Conservation (phyloP, 1,140 invertebrate species). For the Schlechtendalia chinensis region DNA sequence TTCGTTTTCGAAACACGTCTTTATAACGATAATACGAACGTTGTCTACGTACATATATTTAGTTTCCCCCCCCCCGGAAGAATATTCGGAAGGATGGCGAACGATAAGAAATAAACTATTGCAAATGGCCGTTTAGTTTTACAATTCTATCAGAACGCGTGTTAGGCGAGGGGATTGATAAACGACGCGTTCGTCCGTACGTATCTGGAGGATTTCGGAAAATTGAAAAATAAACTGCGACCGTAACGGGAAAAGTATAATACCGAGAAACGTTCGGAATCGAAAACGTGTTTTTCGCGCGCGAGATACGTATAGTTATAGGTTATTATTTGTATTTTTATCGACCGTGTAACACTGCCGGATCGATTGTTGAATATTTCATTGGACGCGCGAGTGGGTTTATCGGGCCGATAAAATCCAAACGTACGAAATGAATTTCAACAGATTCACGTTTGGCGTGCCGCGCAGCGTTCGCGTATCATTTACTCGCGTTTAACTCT, state of each 20-base stretch:
- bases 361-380: background rate
- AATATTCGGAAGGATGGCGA: no score
- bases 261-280: conserved; percentile 29
- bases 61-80: no score
- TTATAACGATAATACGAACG: no score
- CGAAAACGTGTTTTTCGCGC: conserved; percentile 31
- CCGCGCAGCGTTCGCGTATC: no score
- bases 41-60: no score
- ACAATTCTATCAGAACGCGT: conserved; percentile 23
- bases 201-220: conserved; percentile 17
- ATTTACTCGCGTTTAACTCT: no score
- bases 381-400: no score
- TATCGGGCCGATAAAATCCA: no score
- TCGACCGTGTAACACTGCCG: background rate
- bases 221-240: conserved; percentile 43
- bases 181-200: conserved; percentile 28
- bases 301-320: conserved; percentile 9
- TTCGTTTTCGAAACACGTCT: no score
- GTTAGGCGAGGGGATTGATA: conserved; percentile 22
- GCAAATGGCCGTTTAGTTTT: conserved; percentile 41
- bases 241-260: conserved; percentile 14
- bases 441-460: no score
- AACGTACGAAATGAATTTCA: no score
- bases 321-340: background rate
- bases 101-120: conserved; percentile 29